Percentiles rank a stretch among this genome's conserved stretches.
phyloP scores from a whole-genome alignment of 2,888 invertebrate species.

The Pegoplata infirma region DNA sequence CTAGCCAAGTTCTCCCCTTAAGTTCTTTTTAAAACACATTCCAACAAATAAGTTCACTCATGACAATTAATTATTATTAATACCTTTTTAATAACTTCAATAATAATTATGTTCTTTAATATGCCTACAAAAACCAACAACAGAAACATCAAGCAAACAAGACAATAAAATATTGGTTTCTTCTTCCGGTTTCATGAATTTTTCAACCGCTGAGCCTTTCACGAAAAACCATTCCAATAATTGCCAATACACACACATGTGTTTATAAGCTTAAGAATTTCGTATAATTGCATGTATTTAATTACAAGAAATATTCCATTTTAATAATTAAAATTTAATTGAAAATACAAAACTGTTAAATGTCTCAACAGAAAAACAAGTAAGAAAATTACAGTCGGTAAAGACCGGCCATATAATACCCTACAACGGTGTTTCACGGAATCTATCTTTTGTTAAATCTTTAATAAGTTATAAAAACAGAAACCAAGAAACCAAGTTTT shows the following conservation, averaged over 20 bases:
- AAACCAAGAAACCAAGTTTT: too few relatives aligned
- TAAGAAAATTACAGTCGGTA: too few relatives aligned
- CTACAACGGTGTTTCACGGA: too few relatives aligned
- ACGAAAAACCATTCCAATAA: conserved; percentile 4
- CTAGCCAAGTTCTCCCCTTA: too few relatives aligned
- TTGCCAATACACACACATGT: neutral
- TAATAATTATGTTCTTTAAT: conserved; percentile 23
- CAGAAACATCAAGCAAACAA: neutral
- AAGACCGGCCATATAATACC: too few relatives aligned
- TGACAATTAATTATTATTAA: conserved; percentile 7
- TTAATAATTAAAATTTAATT: conserved; percentile 35
- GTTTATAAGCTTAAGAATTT: too few relatives aligned
- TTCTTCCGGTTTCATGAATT: conserved; percentile 23
- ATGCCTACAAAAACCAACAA: too few relatives aligned
- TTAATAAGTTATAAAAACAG: too few relatives aligned
- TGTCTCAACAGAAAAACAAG: conserved; percentile 31
- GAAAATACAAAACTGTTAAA: conserved; percentile 41
- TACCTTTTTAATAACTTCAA: conserved; percentile 35
- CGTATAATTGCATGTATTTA: conserved; percentile 34
- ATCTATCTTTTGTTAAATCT: too few relatives aligned
- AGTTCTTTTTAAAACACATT: too few relatives aligned
- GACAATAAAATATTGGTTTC: neutral
- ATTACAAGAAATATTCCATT: conserved; percentile 14
- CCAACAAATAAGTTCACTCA: too few relatives aligned
- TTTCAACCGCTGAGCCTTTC: neutral